Conservation (phyloP, 2,113 vertebrate species). For the Carassius carassius region DNA sequence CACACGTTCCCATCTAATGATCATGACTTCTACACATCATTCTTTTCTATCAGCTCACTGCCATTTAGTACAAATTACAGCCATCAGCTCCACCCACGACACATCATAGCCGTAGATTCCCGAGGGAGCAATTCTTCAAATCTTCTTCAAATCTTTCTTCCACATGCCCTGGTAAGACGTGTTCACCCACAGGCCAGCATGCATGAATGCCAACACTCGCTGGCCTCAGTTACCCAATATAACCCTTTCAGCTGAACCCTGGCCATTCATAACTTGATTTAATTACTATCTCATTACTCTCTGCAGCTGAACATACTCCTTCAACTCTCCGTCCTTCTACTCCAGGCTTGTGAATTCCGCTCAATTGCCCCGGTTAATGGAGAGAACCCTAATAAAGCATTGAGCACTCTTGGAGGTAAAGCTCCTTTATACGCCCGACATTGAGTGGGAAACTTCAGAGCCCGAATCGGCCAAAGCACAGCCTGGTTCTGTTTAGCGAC, state of each 20-base stretch:
- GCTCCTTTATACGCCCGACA: constrained; percentile 32
- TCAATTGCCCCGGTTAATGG: constrained; percentile 59
- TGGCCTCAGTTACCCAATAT: constrained; percentile 22
- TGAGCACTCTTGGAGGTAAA: constrained; percentile 36
- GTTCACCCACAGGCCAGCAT: constrained; percentile 20
- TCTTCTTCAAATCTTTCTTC: constrained; percentile 17
- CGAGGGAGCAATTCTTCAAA: constrained; percentile 31
- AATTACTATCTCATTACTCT: constrained; percentile 57
- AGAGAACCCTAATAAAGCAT: constrained; percentile 42
- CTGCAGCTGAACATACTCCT: constrained; percentile 34
- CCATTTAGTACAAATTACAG: constrained; percentile 48
- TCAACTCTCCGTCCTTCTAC: constrained; percentile 35
- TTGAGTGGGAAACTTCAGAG: constrained; percentile 23
- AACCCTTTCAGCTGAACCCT: constrained; percentile 45
- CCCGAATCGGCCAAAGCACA: background rate
- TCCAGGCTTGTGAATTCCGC: constrained; percentile 50
- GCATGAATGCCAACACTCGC: constrained; percentile 5
- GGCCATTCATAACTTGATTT: constrained; percentile 47
- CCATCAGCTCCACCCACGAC: constrained; percentile 37
- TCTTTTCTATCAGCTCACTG: constrained; percentile 47
- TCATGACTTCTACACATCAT: constrained; percentile 41
- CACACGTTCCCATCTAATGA: constrained; percentile 45
- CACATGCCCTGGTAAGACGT: constrained; percentile 7
- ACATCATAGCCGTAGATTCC: background rate
- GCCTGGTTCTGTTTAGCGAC: constrained; percentile 18